Percentiles rank a stretch among this genome's conserved stretches.
Evolutionary conservation across 2,797 vertebrate genomes (phyloP).

Genomic region (Halcyon badia): DNA sequence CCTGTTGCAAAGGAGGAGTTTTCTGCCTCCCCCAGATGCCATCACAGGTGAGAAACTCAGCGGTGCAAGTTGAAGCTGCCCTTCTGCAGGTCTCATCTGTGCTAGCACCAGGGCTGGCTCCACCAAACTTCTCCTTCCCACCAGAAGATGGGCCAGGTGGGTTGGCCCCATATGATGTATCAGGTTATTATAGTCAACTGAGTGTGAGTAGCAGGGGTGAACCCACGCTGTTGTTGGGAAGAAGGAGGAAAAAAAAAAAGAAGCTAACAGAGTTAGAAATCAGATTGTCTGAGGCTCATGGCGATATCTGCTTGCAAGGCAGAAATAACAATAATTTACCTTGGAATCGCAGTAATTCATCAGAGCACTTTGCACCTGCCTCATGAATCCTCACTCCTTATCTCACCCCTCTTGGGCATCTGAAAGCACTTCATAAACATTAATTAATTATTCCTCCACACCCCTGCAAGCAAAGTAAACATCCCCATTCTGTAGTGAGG

Average conservation of each 20-base stretch:
- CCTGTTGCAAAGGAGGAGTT: neutral
- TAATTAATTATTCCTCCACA: constrained; percentile 50
- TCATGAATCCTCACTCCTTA: neutral
- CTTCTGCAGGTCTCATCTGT: neutral
- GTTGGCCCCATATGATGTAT: neutral
- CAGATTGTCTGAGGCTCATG: neutral
- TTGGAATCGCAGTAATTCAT: constrained; percentile 14
- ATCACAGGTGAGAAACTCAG: neutral
- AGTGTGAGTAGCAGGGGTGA: neutral
- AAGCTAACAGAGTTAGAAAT: constrained; percentile 6
- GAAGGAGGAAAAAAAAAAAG: neutral
- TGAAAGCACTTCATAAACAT: constrained; percentile 50
- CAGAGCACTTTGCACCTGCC: neutral
- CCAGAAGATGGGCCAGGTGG: neutral
- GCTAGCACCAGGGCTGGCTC: neutral
- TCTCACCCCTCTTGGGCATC: constrained; percentile 29
- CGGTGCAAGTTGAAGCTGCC: neutral
- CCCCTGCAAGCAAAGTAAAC: constrained; percentile 35
- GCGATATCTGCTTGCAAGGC: neutral
- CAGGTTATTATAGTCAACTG: neutral
- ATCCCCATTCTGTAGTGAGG: neutral
- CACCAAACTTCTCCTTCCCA: neutral
- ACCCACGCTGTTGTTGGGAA: neutral
- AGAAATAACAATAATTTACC: constrained; percentile 38
- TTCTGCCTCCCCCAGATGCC: neutral